Evolutionary conservation across 2,888 invertebrate species (phyloP).

Genomic region (Slavum lentiscoides): DNA sequence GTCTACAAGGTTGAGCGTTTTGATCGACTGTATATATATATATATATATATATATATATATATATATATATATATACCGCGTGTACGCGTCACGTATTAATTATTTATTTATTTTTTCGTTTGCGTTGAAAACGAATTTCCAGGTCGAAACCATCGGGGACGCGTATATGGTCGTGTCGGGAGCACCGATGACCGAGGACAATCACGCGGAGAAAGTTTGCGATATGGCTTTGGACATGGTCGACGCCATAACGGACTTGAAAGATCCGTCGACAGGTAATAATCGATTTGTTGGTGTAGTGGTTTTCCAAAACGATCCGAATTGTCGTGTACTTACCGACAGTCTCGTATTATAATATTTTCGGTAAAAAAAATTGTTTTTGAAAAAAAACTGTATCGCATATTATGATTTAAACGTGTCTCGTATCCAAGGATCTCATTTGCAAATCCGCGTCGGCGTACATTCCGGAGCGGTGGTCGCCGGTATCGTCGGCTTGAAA

Average conservation of each 20-base stretch:
- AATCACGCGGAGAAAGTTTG: slow-evolving; percentile 91
- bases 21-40: background rate
- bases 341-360: too few species aligned
- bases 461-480: slow-evolving; percentile 89
- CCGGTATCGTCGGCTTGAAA: slow-evolving; percentile 90
- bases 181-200: slow-evolving; percentile 85
- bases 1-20: slow-evolving; percentile 82
- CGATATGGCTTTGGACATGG: slow-evolving; percentile 96
- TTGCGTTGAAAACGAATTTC: background rate
- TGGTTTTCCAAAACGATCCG: too few species aligned
- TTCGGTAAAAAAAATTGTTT: too few species aligned
- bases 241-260: slow-evolving; percentile 85
- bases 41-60: too few species aligned
- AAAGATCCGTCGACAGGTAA: slow-evolving; percentile 89
- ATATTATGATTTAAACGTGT: background rate
- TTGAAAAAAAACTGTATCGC: too few species aligned
- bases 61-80: background rate
- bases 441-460: slow-evolving; percentile 83
- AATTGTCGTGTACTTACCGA: too few species aligned
- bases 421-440: slow-evolving; percentile 69
- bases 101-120: background rate
- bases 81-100: background rate
- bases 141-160: slow-evolving; percentile 97
- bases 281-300: background rate
- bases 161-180: slow-evolving; percentile 97